phyloP scores from a whole-genome alignment of 1,140 invertebrate species.

The Chlorops oryzae region DNA sequence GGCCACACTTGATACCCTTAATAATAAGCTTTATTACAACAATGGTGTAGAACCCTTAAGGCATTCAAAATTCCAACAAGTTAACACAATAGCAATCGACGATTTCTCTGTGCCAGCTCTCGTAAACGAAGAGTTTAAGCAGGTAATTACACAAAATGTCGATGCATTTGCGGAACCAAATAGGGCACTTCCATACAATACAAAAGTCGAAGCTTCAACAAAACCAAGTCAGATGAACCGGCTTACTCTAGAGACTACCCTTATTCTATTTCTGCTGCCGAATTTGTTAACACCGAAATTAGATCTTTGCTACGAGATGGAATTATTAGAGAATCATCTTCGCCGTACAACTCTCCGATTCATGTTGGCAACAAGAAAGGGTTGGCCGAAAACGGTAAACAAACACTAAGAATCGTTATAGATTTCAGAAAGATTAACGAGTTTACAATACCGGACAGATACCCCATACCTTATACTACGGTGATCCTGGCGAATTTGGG shows the following conservation, averaged over 20 bases:
- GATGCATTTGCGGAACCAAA: constrained; percentile 9
- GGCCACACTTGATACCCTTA: too few relatives aligned
- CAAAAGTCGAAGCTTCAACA: constrained; percentile 13
- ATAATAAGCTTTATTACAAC: too few relatives aligned
- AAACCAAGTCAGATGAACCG: constrained; percentile 16
- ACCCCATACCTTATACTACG: constrained; percentile 51
- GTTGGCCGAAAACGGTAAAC: constrained; percentile 13
- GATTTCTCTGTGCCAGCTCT: too few relatives aligned
- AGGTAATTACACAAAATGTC: too few relatives aligned
- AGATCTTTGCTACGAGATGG: constrained; percentile 18
- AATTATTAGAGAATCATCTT: constrained; percentile 17
- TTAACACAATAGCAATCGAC: too few relatives aligned
- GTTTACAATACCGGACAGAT: constrained; percentile 38
- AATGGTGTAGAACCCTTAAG: too few relatives aligned
- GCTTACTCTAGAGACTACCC: constrained; percentile 21
- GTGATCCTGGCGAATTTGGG: constrained; percentile 19
- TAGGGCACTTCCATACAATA: constrained; percentile 17
- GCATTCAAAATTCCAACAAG: too few relatives aligned
- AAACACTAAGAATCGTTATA: constrained; percentile 31
- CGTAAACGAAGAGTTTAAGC: too few relatives aligned
- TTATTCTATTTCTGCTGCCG: constrained; percentile 16
- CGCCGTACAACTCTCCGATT: constrained; percentile 23
- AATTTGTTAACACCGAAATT: constrained; percentile 22
- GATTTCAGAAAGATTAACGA: constrained; percentile 43
- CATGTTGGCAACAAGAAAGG: constrained; percentile 27